Percentiles rank a stretch among this genome's conserved stretches.
These are phyloP conservation scores for Tetropium fuscum DNA, from an alignment of 2,888 invertebrate species.

Conservation along the genomic window DNA sequence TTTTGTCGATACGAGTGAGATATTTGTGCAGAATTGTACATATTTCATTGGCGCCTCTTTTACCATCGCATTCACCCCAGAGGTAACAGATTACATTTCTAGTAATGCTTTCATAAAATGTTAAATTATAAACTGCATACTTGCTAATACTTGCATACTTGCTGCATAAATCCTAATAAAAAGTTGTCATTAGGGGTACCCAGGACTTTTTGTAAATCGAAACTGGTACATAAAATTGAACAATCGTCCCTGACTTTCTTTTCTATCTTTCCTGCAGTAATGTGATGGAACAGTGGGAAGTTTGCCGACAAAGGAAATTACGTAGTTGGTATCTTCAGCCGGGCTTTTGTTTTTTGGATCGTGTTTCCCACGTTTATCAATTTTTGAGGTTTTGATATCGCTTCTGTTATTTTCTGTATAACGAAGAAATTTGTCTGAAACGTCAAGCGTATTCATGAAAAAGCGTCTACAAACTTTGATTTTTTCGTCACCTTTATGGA, in stretches of 20 bases:
- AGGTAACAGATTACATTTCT: too few species aligned
- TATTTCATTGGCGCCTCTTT: not conserved
- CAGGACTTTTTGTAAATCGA: not conserved
- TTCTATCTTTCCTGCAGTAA: not conserved
- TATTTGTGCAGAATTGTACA: not conserved
- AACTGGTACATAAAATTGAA: too few species aligned
- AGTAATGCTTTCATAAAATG: not conserved
- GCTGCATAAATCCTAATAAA: not conserved
- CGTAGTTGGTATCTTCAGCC: not conserved
- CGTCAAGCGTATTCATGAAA: slow-evolving; percentile 1
- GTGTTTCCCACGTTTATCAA: not conserved
- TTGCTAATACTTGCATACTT: too few species aligned
- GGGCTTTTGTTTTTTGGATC: not conserved
- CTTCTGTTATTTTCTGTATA: not conserved
- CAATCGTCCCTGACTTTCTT: too few species aligned
- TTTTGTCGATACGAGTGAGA: not conserved
- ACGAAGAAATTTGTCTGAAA: not conserved
- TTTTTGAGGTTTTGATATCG: not conserved
- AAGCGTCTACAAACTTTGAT: slow-evolving; percentile 5
- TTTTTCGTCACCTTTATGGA: not conserved
- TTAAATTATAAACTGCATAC: not conserved
- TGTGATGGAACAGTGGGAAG: not conserved
- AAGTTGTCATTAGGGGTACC: not conserved
- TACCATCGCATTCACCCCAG: too few species aligned
- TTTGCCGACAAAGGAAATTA: not conserved